Conservation (phyloP, 1,140 invertebrate species). For the Papilio aristodemus region DNA sequence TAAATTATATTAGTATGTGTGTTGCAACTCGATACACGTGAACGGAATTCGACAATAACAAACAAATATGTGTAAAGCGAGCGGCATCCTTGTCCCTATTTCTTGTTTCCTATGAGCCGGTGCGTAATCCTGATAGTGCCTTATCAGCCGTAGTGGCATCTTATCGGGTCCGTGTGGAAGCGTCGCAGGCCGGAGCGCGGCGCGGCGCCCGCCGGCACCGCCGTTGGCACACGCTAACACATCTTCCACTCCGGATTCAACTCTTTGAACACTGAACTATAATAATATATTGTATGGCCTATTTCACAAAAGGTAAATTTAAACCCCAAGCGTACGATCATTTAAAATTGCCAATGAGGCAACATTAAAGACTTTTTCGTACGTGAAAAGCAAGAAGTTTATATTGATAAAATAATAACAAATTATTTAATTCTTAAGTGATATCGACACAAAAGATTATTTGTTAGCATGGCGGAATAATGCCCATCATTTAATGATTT, state of each 20-base stretch:
- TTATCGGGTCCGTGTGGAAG: slow-evolving; percentile 56
- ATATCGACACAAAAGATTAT: slow-evolving; percentile 10
- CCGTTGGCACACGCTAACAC: too few relatives aligned
- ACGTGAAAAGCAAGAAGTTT: too few relatives aligned
- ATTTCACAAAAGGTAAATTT: too few relatives aligned
- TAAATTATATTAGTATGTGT: slow-evolving; percentile 43
- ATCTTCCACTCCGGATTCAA: too few relatives aligned
- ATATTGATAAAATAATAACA: slow-evolving; percentile 49
- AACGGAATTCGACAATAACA: slow-evolving; percentile 67
- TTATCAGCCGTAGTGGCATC: slow-evolving; percentile 67
- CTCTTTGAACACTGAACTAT: too few relatives aligned
- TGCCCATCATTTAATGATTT: slow-evolving; percentile 1
- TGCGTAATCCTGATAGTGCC: slow-evolving; percentile 66
- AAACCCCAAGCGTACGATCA: too few relatives aligned
- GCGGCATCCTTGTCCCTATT: slow-evolving; percentile 74
- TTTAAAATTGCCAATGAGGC: too few relatives aligned
- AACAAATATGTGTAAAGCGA: slow-evolving; percentile 61
- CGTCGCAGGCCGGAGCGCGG: slow-evolving; percentile 46
- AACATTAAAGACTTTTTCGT: too few relatives aligned
- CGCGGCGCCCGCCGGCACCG: too few relatives aligned
- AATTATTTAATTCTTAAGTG: neutral
- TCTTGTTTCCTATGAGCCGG: slow-evolving; percentile 69
- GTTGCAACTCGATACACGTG: slow-evolving; percentile 71
- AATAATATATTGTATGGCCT: too few relatives aligned
- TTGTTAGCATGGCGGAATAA: neutral